Evolutionary conservation across 1,140 invertebrate genomes (phyloP).

Genomic region (Whitmania pigra): DNA sequence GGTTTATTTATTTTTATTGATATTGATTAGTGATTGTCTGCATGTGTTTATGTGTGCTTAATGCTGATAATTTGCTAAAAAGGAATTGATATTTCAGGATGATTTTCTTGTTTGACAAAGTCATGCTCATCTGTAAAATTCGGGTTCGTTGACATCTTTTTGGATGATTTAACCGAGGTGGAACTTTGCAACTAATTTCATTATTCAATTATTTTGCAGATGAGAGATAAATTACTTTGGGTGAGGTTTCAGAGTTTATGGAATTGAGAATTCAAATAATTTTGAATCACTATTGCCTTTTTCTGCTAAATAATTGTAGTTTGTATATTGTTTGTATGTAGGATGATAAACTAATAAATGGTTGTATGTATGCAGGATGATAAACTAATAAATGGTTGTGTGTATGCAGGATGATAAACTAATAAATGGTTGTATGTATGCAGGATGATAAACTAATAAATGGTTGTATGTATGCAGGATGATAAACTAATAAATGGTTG

Average conservation of each 20-base stretch:
- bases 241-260: neutral
- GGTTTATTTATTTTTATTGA: neutral
- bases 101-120: slow-evolving; percentile 91
- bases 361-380: too few species aligned
- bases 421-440: too few species aligned
- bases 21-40: too few species aligned
- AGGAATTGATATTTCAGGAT: slow-evolving; percentile 49
- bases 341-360: too few species aligned
- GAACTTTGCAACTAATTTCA: neutral
- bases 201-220: too few species aligned
- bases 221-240: neutral
- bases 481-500: too few species aligned
- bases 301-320: too few species aligned
- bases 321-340: too few species aligned
- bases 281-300: neutral
- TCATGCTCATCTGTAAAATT: slow-evolving; percentile 84
- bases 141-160: slow-evolving; percentile 49
- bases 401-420: slow-evolving; percentile 53
- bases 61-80: neutral
- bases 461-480: too few species aligned
- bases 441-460: too few species aligned
- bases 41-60: neutral
- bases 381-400: too few species aligned
- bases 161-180: neutral
- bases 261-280: slow-evolving; percentile 7